Conservation (phyloP, 2,888 invertebrate genomes). For the Mesorhabditis sp. region DNA sequence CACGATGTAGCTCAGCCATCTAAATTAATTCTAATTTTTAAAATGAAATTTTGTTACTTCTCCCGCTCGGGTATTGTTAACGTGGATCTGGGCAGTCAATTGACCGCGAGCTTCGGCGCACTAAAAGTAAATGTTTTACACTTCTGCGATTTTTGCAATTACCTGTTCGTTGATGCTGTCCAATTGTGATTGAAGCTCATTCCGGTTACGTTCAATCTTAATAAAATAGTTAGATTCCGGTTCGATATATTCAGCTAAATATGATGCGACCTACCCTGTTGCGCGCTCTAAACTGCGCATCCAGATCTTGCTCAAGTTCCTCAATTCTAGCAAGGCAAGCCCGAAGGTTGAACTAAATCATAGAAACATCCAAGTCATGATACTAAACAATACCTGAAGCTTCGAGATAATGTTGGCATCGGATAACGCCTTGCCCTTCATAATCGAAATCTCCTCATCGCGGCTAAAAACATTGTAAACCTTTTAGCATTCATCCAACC, state of each 20-base stretch:
- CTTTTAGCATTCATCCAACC: constrained; percentile 23
- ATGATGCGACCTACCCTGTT: constrained; percentile 22
- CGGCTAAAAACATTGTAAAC: constrained; percentile 63
- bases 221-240: background rate
- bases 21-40: constrained; percentile 66
- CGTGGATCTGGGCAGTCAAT: constrained; percentile 77
- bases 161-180: constrained; percentile 93
- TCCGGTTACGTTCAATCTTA: constrained; percentile 64
- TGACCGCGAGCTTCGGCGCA: constrained; percentile 95
- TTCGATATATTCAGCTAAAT: constrained; percentile 10
- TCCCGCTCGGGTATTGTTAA: constrained; percentile 45
- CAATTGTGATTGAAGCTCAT: constrained; percentile 91
- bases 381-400: constrained; percentile 71
- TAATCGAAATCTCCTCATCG: constrained; percentile 93
- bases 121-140: background rate
- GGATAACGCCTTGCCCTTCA: constrained; percentile 84
- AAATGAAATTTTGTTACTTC: constrained; percentile 25
- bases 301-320: constrained; percentile 97
- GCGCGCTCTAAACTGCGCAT: constrained; percentile 79
- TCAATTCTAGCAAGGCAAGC: constrained; percentile 69
- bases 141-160: background rate
- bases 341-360: constrained; percentile 21
- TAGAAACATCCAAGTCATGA: background rate
- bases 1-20: constrained; percentile 92
- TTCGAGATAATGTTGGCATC: constrained; percentile 96